These are phyloP conservation scores for Allophyes oxyacanthae DNA, from an alignment of 2,888 invertebrate species.

Conservation along the genomic window DNA sequence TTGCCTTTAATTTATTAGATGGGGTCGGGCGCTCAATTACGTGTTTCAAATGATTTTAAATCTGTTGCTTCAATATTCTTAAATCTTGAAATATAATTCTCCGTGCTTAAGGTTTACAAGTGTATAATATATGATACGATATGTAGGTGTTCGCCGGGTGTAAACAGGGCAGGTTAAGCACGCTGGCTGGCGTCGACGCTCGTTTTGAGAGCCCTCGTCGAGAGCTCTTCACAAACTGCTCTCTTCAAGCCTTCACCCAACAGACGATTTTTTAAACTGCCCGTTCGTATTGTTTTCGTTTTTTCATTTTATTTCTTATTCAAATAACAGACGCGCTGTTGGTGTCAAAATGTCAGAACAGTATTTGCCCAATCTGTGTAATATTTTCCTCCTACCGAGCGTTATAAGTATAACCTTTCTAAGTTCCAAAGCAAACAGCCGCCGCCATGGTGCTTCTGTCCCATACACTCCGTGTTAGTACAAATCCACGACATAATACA, in stretches of 20 bases:
- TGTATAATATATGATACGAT: slow-evolving; percentile 61
- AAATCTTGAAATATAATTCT: slow-evolving; percentile 42
- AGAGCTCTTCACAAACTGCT: slow-evolving; percentile 81
- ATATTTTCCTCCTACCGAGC: slow-evolving; percentile 62
- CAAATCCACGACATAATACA: slow-evolving; percentile 83
- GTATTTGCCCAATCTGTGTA: slow-evolving; percentile 57
- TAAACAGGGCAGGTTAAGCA: slow-evolving; percentile 77
- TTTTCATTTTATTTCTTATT: slow-evolving; percentile 62
- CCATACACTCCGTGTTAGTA: slow-evolving; percentile 75
- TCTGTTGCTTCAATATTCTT: slow-evolving; percentile 20
- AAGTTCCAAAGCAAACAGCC: slow-evolving; percentile 80
- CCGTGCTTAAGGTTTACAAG: slow-evolving; percentile 45
- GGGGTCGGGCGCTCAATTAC: slow-evolving; percentile 64
- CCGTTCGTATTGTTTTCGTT: slow-evolving; percentile 67
- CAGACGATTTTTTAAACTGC: slow-evolving; percentile 74
- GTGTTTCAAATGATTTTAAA: slow-evolving; percentile 51
- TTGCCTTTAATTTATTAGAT: slow-evolving; percentile 76
- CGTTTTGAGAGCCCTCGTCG: slow-evolving; percentile 73
- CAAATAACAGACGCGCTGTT: slow-evolving; percentile 54
- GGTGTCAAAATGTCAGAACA: slow-evolving; percentile 57
- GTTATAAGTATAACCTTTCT: slow-evolving; percentile 71
- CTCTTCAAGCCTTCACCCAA: slow-evolving; percentile 74
- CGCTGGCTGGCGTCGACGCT: slow-evolving; percentile 72
- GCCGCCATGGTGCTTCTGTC: slow-evolving; percentile 74
- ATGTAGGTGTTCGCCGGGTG: slow-evolving; percentile 71